Conservation (phyloP, 2,113 vertebrate species). For the Bufo bufo region DNA sequence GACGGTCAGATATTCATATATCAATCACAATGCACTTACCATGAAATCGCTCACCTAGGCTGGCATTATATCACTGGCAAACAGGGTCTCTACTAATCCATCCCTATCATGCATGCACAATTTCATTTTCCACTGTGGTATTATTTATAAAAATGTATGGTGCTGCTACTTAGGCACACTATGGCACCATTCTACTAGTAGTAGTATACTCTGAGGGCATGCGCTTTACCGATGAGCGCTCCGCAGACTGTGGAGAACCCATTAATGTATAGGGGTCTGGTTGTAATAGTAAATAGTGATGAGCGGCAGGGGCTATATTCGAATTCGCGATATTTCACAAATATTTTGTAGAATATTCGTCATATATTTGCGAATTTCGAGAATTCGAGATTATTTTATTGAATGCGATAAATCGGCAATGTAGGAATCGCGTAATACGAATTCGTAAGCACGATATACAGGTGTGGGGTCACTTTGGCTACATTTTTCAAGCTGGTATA, state of each 20-base stretch:
- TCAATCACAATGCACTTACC: neutral
- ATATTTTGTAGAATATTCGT: no score
- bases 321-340: no score
- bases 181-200: neutral
- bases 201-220: neutral
- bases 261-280: no score
- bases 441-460: no score
- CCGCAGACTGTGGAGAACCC: neutral
- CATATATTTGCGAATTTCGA: no score
- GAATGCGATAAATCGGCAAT: no score
- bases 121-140: neutral
- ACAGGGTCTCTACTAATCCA: neutral
- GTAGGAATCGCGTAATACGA: no score
- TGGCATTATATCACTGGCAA: neutral
- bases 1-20: neutral
- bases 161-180: neutral
- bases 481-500: no score
- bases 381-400: no score
- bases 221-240: neutral
- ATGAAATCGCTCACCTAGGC: neutral
- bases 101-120: neutral
- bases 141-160: neutral
- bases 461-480: no score
- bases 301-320: no score
- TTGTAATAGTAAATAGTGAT: no score